Evolutionary conservation across 2,888 invertebrate species (phyloP).

Genomic region (Coecobrya sp.): DNA sequence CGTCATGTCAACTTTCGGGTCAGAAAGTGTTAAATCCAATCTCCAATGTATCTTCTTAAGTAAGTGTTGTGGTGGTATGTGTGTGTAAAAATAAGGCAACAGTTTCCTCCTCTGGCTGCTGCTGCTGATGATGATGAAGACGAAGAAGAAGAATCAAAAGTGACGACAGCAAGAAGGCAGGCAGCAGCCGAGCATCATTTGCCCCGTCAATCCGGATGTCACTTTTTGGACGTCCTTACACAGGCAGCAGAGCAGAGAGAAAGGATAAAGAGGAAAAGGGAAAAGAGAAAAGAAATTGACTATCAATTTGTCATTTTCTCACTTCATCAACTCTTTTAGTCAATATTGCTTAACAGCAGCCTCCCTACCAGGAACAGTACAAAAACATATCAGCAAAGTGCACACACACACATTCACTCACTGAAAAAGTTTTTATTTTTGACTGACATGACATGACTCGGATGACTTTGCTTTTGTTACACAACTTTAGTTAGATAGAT

Average conservation of each 20-base stretch:
- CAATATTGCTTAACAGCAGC: conserved; percentile 67
- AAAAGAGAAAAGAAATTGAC: conserved; percentile 80
- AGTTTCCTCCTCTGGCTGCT: conserved; percentile 6
- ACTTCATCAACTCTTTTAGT: conserved; percentile 80
- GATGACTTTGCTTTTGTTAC: conserved; percentile 79
- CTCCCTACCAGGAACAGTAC: conserved; percentile 14
- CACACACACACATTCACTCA: conserved; percentile 42
- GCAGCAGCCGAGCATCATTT: conserved; percentile 72
- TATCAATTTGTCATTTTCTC: conserved; percentile 85
- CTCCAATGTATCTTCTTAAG: conserved; percentile 55
- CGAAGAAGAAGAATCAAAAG: conserved; percentile 72
- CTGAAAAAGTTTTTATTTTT: conserved; percentile 62
- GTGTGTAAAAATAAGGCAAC: conserved; percentile 20
- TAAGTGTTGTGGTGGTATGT: not conserved
- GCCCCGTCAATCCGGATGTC: conserved; percentile 80
- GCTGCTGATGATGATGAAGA: conserved; percentile 66
- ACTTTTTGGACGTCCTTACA: conserved; percentile 60
- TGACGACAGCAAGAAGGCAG: conserved; percentile 69
- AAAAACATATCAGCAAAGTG: conserved; percentile 36
- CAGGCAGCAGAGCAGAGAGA: conserved; percentile 21
- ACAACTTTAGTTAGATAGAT: conserved; percentile 25
- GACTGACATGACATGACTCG: conserved; percentile 82
- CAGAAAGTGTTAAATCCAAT: conserved; percentile 69
- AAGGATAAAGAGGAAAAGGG: conserved; percentile 39
- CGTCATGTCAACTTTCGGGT: conserved; percentile 60